Conservation (phyloP, 2,888 invertebrate species). For the Hedychridium roseum region DNA sequence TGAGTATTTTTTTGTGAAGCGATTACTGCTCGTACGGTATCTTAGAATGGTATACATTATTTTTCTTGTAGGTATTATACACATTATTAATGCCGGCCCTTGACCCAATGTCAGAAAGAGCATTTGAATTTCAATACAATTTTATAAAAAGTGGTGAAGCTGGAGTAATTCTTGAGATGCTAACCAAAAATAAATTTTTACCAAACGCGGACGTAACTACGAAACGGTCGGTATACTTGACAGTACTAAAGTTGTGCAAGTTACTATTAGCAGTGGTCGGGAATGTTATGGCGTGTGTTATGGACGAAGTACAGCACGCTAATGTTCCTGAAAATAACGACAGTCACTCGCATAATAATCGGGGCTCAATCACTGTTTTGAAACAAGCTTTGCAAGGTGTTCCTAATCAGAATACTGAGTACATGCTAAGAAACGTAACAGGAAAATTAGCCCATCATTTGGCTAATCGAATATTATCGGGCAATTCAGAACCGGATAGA, state of each 20-base stretch:
- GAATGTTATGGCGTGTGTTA: constrained; percentile 75
- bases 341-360: constrained; percentile 51
- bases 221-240: constrained; percentile 85
- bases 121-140: constrained; percentile 75
- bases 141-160: constrained; percentile 74
- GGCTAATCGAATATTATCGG: constrained; percentile 73
- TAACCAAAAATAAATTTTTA: constrained; percentile 86
- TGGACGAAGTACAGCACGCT: constrained; percentile 67
- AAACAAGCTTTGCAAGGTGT: constrained; percentile 86
- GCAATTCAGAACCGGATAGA: constrained; percentile 65
- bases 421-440: constrained; percentile 84
- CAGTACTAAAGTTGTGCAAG: constrained; percentile 88
- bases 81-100: constrained; percentile 91
- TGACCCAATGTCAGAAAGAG: constrained; percentile 79
- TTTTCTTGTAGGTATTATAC: constrained; percentile 75
- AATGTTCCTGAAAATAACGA: constrained; percentile 64
- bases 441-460: constrained; percentile 83
- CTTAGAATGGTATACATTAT: neutral
- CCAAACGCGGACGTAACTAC: constrained; percentile 80
- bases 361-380: constrained; percentile 67
- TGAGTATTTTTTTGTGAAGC: constrained; percentile 42
- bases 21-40: neutral
- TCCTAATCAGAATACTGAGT: constrained; percentile 84
- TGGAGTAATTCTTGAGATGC: constrained; percentile 77
- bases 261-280: constrained; percentile 87